Conservation (phyloP, 2,888 invertebrate species). For the Zygothrica quintamaculata region DNA sequence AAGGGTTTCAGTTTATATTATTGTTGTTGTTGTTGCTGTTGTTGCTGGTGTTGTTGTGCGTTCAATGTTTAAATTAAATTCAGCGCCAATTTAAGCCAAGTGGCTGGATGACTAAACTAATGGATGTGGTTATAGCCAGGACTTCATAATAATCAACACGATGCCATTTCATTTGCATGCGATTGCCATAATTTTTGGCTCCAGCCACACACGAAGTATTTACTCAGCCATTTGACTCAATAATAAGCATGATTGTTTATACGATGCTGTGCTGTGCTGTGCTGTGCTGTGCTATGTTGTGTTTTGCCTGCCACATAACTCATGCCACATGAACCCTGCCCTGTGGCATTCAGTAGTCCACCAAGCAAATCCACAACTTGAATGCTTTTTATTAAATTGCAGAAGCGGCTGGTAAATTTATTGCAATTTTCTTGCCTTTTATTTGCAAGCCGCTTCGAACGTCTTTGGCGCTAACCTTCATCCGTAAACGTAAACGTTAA, state of each 20-base stretch:
- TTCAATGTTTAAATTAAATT: slow-evolving; percentile 67
- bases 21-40: no score
- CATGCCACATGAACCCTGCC: not conserved
- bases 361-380: not conserved
- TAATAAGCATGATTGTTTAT: slow-evolving; percentile 77
- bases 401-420: slow-evolving; percentile 71
- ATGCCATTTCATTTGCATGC: slow-evolving; percentile 83
- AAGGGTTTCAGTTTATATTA: not conserved
- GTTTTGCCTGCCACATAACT: not conserved
- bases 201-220: slow-evolving; percentile 68
- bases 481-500: not conserved
- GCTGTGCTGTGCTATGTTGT: no score
- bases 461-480: slow-evolving; percentile 59
- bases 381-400: slow-evolving; percentile 83
- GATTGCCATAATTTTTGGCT: slow-evolving; percentile 81
- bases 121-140: slow-evolving; percentile 22
- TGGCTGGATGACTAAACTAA: slow-evolving; percentile 30
- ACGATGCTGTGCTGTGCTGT: slow-evolving; percentile 32
- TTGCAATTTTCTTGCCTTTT: slow-evolving; percentile 61
- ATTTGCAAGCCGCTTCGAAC: slow-evolving; percentile 5
- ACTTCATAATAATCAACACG: slow-evolving; percentile 46
- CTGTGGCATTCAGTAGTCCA: not conserved
- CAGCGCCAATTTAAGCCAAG: slow-evolving; percentile 51
- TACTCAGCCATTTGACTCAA: slow-evolving; percentile 75
- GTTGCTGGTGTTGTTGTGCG: no score